Evolutionary conservation across 2,113 vertebrate species (phyloP).

Genomic region (Tonatia bakeri): DNA sequence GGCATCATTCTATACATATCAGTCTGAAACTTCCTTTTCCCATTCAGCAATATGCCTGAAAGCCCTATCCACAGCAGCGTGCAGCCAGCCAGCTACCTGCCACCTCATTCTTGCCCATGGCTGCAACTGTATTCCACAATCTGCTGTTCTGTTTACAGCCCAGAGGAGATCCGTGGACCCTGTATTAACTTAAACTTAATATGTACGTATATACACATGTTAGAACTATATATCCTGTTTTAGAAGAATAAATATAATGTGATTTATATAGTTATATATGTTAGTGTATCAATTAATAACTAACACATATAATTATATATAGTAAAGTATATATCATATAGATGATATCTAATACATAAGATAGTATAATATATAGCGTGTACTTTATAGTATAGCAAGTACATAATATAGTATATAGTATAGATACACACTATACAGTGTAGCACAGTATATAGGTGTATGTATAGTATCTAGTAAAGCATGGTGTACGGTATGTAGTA

Average conservation of each 20-base stretch:
- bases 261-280: background rate
- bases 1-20: background rate
- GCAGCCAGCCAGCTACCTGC: background rate
- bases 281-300: background rate
- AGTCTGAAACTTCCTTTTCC: background rate
- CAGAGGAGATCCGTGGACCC: background rate
- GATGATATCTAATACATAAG: background rate
- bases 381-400: background rate
- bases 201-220: background rate
- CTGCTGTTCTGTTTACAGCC: background rate
- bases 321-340: background rate
- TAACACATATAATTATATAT: background rate
- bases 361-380: background rate
- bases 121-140: background rate
- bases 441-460: background rate
- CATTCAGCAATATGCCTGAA: background rate
- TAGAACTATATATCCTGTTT: background rate
- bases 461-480: too few relatives aligned
- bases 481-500: too few relatives aligned
- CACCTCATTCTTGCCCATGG: too few relatives aligned
- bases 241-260: background rate
- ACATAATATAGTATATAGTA: background rate
- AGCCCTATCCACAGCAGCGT: background rate
- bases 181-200: background rate
- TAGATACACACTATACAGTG: background rate